Percentiles rank a stretch among this genome's conserved stretches.
Evolutionary conservation across 1,140 invertebrate species (phyloP).

Genomic region (Magallana gigas): DNA sequence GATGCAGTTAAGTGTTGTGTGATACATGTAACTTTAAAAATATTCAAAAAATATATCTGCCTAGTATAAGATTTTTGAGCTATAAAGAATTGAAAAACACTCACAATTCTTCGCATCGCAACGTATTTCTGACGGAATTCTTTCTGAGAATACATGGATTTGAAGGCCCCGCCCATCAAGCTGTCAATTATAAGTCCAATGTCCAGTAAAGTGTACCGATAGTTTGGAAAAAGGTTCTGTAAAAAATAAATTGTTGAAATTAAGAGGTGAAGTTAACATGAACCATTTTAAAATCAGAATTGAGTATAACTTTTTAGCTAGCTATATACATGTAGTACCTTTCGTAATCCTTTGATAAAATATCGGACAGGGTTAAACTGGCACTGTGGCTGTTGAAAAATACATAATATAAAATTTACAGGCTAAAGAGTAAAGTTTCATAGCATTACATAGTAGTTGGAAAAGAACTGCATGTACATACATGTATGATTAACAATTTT

Average conservation of each 20-base stretch:
- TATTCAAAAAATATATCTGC: too few relatives aligned
- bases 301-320: neutral
- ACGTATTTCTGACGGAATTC: slow-evolving; percentile 86
- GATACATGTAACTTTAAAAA: too few relatives aligned
- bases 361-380: slow-evolving; percentile 7
- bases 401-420: too few relatives aligned
- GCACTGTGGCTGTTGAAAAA: neutral
- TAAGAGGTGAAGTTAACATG: neutral
- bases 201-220: slow-evolving; percentile 94
- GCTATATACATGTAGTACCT: neutral
- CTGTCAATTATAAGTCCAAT: slow-evolving; percentile 97
- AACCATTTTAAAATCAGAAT: neutral
- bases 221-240: slow-evolving; percentile 89
- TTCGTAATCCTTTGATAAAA: slow-evolving; percentile 18
- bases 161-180: slow-evolving; percentile 97
- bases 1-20: too few relatives aligned
- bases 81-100: slow-evolving; percentile 6
- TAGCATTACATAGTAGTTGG: too few relatives aligned
- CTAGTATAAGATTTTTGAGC: too few relatives aligned
- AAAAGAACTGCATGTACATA: too few relatives aligned
- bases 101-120: slow-evolving; percentile 69
- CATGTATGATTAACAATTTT: too few relatives aligned
- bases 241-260: slow-evolving; percentile 76
- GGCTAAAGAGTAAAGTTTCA: too few relatives aligned
- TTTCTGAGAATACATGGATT: slow-evolving; percentile 93